phyloP scores from a whole-genome alignment of 2,113 vertebrate species.

The Catagonus wagneri region DNA sequence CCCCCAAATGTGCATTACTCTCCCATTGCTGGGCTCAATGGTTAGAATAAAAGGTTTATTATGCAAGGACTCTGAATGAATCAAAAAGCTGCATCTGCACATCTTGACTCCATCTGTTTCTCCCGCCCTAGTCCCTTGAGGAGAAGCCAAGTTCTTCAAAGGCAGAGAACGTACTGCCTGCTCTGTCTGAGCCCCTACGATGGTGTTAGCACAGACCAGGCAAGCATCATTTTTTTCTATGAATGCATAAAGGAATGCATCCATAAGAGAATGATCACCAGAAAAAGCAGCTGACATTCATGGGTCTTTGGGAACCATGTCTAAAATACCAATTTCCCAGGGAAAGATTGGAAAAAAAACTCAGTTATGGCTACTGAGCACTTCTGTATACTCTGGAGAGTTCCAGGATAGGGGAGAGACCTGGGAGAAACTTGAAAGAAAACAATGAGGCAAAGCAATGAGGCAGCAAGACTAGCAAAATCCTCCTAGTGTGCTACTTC shows the following conservation, averaged over 20 bases:
- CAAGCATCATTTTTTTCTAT: not conserved
- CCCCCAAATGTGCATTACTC: conserved; percentile 45
- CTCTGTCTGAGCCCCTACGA: not conserved
- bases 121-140: not conserved
- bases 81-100: conserved; percentile 21
- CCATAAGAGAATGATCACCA: not conserved
- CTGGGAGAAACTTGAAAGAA: conserved; percentile 4
- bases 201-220: not conserved
- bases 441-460: not conserved
- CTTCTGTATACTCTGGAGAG: not conserved
- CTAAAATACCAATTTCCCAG: not conserved
- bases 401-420: not conserved
- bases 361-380: not conserved
- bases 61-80: conserved; percentile 25
- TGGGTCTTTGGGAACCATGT: not conserved
- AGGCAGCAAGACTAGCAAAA: not conserved
- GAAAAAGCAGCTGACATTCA: not conserved
- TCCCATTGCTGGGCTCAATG: not conserved
- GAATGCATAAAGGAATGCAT: not conserved
- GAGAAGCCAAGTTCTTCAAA: not conserved
- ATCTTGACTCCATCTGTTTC: conserved; percentile 60
- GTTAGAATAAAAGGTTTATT: conserved; percentile 53
- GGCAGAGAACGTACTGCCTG: not conserved
- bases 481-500: not conserved
- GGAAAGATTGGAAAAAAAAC: not conserved